phyloP scores from a whole-genome alignment of 2,113 vertebrate species.

The Ovibos moschatus region DNA sequence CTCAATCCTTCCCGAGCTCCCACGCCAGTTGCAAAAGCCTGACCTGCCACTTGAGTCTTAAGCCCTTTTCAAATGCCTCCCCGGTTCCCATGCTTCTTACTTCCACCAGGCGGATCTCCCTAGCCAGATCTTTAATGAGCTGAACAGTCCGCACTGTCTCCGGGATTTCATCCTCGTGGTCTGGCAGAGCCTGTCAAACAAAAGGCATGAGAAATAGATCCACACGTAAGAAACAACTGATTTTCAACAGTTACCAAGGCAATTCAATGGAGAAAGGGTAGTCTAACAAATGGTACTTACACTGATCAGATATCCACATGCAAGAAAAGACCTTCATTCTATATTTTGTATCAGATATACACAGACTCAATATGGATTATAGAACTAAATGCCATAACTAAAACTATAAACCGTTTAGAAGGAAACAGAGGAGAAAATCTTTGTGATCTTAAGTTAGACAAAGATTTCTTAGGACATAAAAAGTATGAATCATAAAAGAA shows the following conservation, averaged over 20 bases:
- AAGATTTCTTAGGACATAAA: constrained; percentile 40
- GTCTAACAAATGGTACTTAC: neutral
- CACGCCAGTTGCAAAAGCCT: neutral
- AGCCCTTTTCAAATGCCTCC: constrained; percentile 13
- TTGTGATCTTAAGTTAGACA: constrained; percentile 12
- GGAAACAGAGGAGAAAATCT: neutral
- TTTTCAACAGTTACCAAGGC: neutral
- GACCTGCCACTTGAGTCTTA: neutral
- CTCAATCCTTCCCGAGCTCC: neutral
- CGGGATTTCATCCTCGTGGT: constrained; percentile 92
- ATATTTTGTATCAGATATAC: neutral
- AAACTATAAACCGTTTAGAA: constrained; percentile 13
- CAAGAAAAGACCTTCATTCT: constrained; percentile 18
- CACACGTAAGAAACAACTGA: neutral
- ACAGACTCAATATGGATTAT: neutral
- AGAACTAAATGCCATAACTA: constrained; percentile 30
- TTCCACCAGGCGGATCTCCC: constrained; percentile 93
- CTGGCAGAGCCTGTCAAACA: constrained; percentile 84
- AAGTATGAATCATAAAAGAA: neutral
- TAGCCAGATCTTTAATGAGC: constrained; percentile 93
- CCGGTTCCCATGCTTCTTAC: constrained; percentile 76
- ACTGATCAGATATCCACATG: neutral
- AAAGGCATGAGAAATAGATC: constrained; percentile 28
- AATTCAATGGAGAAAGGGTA: constrained; percentile 10
- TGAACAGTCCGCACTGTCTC: constrained; percentile 90